phyloP scores from a whole-genome alignment of 2,888 invertebrate genomes.

The Halictus ligatus region DNA sequence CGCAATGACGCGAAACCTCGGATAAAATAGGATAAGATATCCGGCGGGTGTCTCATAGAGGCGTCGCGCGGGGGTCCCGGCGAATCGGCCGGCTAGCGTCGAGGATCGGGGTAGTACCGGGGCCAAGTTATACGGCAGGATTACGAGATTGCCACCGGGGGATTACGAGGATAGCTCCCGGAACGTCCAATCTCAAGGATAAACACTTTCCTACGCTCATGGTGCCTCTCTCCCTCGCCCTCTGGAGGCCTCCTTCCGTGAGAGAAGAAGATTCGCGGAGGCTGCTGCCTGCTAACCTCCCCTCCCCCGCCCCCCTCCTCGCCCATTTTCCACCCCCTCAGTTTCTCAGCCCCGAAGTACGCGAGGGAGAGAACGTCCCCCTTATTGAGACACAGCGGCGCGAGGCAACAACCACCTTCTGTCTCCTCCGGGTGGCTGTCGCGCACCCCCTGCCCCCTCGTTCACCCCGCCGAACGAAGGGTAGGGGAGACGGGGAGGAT shows the following conservation, averaged over 20 bases:
- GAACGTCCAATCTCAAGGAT: constrained; percentile 84
- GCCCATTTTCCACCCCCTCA: not conserved
- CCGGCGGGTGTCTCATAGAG: constrained; percentile 44
- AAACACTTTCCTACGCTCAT: constrained; percentile 83
- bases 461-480: not conserved
- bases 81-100: constrained; percentile 43
- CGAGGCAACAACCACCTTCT: not conserved
- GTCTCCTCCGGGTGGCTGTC: not conserved
- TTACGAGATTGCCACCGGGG: constrained; percentile 84
- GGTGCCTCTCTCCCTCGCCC: constrained; percentile 53
- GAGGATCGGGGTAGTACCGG: constrained; percentile 54
- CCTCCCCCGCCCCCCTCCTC: not conserved
- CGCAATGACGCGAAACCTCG: constrained; percentile 74
- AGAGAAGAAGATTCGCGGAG: constrained; percentile 31
- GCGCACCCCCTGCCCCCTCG: not conserved
- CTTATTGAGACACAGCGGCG: constrained; percentile 44
- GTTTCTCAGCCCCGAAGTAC: constrained; percentile 8
- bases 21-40: constrained; percentile 66
- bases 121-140: constrained; percentile 82
- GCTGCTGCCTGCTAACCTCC: not conserved
- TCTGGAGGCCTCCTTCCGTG: constrained; percentile 48
- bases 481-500: not conserved
- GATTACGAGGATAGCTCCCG: constrained; percentile 83
- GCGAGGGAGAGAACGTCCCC: constrained; percentile 16
- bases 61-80: constrained; percentile 38